Base-by-base conservation (phyloP, 2,797 vertebrate genomes). In the Leuciscus waleckii region DNA sequence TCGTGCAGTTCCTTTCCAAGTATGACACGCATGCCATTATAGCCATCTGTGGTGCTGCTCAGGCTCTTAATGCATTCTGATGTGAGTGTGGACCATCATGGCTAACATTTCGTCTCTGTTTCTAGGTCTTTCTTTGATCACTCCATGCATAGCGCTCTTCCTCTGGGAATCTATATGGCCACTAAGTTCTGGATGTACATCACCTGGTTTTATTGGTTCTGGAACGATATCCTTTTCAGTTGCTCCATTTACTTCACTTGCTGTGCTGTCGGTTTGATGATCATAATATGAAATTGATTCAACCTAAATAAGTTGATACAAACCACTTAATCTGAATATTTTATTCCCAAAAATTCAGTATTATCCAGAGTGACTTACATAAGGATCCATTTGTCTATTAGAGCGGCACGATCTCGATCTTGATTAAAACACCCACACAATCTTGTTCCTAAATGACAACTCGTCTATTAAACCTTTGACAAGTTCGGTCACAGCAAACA, bases 161-260 rank as follows among this genome's bases (percentile, higher is more conserved):
- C 98, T 82, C 96, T 99, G 93, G 98, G 98, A 87, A 99, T 99
- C 94, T 99, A 99, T 93, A 93, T 99, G 95, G 98, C 98, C 90
- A 99, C 98, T 41, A 99, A 99, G 95, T 99, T 99, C 94, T 99
- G 98, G 98, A 99, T 99, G 98, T 99, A 99, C 76, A 95, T 97
- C 91, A 99, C 98, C 0, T 99, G 98, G 98, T 98, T 99, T 93
- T 98, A 98, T 93, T 99, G 98, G 98, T 98, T 99, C 94, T 99
- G 98, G 98, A 98, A 97, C 87, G 97, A 99, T 99, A 99, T 99
- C 98, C 96, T 97, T 97, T 65, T 89, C 29, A 26, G 2, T 19
- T 1, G 10, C 35, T 39, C 63, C 5, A 13, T 63, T 63, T 29
- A 16, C 26, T 63, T 29, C n/a, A 63, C 5, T 32, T 65, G 26